Conservation (phyloP, 1,140 invertebrate genomes). For the Neodiprion virginianus region DNA sequence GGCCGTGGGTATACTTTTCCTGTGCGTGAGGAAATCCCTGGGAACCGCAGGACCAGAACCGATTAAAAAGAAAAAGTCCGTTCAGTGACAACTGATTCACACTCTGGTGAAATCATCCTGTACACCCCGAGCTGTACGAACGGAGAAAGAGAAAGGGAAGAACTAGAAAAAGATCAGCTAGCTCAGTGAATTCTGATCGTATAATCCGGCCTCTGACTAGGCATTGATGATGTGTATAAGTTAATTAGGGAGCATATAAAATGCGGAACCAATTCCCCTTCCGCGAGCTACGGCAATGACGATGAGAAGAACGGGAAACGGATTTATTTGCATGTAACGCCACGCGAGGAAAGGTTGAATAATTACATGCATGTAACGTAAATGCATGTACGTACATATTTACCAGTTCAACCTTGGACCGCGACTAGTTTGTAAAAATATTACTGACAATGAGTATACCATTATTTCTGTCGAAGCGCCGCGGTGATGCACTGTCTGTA, state of each 20-base stretch:
- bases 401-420: not conserved
- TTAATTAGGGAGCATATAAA: not conserved
- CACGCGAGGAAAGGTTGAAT: conserved; percentile 2
- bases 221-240: not conserved
- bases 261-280: not conserved
- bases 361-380: not conserved
- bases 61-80: not conserved
- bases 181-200: too few relatives aligned
- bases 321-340: not conserved
- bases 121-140: too few relatives aligned
- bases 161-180: not conserved
- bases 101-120: not conserved
- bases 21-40: too few relatives aligned
- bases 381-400: not conserved
- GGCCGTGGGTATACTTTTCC: too few relatives aligned
- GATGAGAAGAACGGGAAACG: not conserved
- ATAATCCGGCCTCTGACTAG: too few relatives aligned
- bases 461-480: not conserved
- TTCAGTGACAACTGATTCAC: not conserved
- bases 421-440: conserved; percentile 6
- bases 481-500: too few relatives aligned
- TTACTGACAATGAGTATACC: not conserved
- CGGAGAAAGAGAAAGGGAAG: not conserved
- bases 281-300: not conserved
- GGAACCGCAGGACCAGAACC: too few relatives aligned